Evolutionary conservation across 2,113 vertebrate genomes (phyloP).

Genomic region (Antechinus flavipes): DNA sequence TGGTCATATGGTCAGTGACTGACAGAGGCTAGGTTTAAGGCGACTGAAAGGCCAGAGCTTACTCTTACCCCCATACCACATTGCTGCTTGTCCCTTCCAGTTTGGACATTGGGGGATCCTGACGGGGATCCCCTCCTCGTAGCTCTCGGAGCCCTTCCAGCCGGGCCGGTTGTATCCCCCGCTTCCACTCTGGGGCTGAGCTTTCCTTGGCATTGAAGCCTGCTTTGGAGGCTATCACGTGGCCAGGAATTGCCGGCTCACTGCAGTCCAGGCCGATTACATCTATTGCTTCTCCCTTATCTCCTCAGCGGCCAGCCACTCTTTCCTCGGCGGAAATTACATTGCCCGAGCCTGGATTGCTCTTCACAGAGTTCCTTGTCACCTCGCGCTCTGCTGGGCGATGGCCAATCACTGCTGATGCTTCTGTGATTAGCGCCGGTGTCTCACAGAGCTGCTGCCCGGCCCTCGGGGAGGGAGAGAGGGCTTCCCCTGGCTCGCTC

Average conservation of each 20-base stretch:
- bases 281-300: conserved; percentile 12
- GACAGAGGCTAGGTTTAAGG: not conserved
- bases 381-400: not conserved
- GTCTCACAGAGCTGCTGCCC: not conserved
- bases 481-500: not conserved
- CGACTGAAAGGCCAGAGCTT: not conserved
- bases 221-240: not conserved
- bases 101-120: not conserved
- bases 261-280: not conserved
- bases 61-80: not conserved
- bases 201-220: not conserved
- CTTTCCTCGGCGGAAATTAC: not conserved
- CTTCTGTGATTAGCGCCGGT: not conserved
- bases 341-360: not conserved
- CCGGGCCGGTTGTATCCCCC: not conserved
- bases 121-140: not conserved
- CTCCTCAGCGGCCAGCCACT: not conserved
- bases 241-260: not conserved
- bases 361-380: not conserved
- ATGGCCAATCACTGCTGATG: not conserved
- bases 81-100: not conserved
- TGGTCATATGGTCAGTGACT: not conserved
- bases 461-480: not conserved
- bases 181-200: not conserved
- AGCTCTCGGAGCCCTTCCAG: not conserved